Evolutionary conservation across 2,113 vertebrate species (phyloP), one percentile per base, ranked within the genome.

Genomic region (Gambusia affinis): DNA sequence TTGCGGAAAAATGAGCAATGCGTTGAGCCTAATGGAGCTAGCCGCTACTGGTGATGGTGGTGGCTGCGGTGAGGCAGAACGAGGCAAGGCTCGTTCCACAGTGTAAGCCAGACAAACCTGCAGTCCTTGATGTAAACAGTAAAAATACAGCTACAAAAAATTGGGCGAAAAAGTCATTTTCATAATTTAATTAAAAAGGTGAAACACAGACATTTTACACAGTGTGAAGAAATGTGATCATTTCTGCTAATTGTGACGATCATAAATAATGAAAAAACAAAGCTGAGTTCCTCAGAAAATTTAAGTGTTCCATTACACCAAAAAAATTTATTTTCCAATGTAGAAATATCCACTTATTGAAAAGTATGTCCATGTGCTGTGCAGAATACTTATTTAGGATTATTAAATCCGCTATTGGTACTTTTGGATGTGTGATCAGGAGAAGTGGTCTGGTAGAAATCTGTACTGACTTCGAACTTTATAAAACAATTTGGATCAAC

Each of bases 1-100:
- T 94, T 94, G 93, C 75, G 75, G 92, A 92, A 94, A 92, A 95
- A 93, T 90, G 91, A 94, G 93, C 88, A 90, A 89, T 90, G 91
- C 84, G 82, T 86, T 82, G 87, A 88, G 89, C 80, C 88, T 93
- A 94, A 94, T 92, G 89, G 93, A 90, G 89, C 89, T 88, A 81
- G 70, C 79, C 62, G 35, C 70, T 54, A 73, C 57, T 54, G 63
- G 76, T 69, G 71, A 54, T 67, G 75, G 66, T 64, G 73, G 79
- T 60, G 81, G 76, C 39, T 61, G 86, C 47, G 72, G 69, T 15
- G 69, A 79, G 77, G 74, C 75, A 70, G 80, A 64, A 66, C 60
- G 85, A 85, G 82, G 82, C 72, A 81, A 80, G 73, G 82, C 69
- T 81, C 3, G 28, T 63, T 87, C 90, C 88, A 76, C 73, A 54